Evolutionary conservation across 2,888 invertebrate species (phyloP).

Genomic region (Lepidocyrtinus sp.): DNA sequence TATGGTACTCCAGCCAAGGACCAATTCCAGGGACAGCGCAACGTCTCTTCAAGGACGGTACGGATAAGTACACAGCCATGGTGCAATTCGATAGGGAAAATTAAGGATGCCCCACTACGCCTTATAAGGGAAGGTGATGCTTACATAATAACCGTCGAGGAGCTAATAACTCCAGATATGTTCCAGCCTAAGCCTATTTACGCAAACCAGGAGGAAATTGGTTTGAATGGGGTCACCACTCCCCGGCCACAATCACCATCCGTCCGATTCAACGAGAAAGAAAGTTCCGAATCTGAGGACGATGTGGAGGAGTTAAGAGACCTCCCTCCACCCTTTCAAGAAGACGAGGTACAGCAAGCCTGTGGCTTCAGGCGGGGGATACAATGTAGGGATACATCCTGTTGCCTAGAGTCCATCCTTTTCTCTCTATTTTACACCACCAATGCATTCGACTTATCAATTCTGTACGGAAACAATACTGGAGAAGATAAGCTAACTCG

Average conservation of each 20-base stretch:
- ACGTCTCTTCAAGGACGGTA: slow-evolving; percentile 58
- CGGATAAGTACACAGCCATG: slow-evolving; percentile 62
- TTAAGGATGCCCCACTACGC: slow-evolving; percentile 42
- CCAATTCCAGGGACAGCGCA: slow-evolving; percentile 55
- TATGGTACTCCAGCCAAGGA: slow-evolving; percentile 55
- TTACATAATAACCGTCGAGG: slow-evolving; percentile 62
- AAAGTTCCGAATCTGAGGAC: slow-evolving; percentile 4
- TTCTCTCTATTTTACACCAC: slow-evolving; percentile 64
- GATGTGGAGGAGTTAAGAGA: slow-evolving; percentile 28
- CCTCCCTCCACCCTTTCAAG: slow-evolving; percentile 61
- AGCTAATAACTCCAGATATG: slow-evolving; percentile 55
- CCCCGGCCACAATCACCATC: slow-evolving; percentile 26
- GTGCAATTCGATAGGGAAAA: slow-evolving; percentile 63
- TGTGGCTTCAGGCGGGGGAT: slow-evolving; percentile 59
- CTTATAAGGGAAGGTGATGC: slow-evolving; percentile 60
- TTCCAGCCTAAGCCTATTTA: slow-evolving; percentile 37
- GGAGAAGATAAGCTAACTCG: slow-evolving; percentile 43
- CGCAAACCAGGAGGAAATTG: slow-evolving; percentile 14
- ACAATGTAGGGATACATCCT: slow-evolving; percentile 46
- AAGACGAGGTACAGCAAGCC: slow-evolving; percentile 57
- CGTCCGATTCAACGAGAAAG: slow-evolving; percentile 23
- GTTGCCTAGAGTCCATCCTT: slow-evolving; percentile 58
- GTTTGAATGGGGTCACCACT: not conserved
- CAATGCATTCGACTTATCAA: slow-evolving; percentile 56
- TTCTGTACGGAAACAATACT: slow-evolving; percentile 40